Conservation (phyloP, 2,113 vertebrate species). For the Pelmatolapia mariae region DNA sequence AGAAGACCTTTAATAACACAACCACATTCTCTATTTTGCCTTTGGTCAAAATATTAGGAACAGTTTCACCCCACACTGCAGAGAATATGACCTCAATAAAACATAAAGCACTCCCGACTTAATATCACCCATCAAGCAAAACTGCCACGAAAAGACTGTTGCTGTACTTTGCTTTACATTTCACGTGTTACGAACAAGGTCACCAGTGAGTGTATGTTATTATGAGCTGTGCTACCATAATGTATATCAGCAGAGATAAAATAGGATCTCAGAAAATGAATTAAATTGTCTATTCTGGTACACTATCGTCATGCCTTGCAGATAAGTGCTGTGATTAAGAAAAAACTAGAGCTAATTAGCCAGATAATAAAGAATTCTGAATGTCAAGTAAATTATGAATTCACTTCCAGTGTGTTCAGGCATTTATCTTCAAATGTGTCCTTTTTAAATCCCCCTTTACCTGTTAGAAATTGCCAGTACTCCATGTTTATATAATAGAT, state of each 20-base stretch:
- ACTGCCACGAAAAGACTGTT: not conserved
- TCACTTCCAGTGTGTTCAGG: conserved; percentile 8
- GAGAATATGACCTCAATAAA: not conserved
- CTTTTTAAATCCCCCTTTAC: conserved; percentile 3
- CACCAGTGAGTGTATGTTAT: not conserved
- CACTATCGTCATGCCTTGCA: not conserved
- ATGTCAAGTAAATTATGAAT: conserved; percentile 50
- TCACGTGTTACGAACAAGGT: not conserved
- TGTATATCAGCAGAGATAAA: not conserved
- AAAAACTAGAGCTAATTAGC: conserved; percentile 17
- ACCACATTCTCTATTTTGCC: not conserved
- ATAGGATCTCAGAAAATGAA: not conserved
- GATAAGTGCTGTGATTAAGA: conserved; percentile 16
- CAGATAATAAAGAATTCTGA: conserved; percentile 23
- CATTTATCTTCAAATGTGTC: conserved; percentile 35
- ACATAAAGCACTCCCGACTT: not conserved
- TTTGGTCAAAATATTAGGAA: not conserved
- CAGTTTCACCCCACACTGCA: not conserved
- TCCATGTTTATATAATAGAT: conserved; percentile 21
- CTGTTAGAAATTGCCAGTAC: conserved; percentile 5
- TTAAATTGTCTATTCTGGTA: not conserved
- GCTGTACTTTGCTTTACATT: not conserved
- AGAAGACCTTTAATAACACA: not conserved
- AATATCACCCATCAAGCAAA: not conserved
- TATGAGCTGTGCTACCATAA: not conserved